These are phyloP conservation scores for Bostrychus sinensis DNA, from an alignment of 2,113 vertebrate genomes.

Conservation along the genomic window DNA sequence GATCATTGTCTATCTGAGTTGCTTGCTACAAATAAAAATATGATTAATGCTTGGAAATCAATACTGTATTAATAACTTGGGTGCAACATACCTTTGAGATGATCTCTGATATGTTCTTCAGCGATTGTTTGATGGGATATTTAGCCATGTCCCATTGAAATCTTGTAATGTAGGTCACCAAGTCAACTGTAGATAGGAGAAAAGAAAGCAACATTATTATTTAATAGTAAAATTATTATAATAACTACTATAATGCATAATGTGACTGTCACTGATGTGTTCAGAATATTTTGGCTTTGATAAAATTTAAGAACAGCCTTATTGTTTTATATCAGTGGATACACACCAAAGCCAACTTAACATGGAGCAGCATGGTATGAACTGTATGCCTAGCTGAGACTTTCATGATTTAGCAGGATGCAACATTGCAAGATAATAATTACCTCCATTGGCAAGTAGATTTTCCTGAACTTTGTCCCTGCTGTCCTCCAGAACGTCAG, in stretches of 20 bases:
- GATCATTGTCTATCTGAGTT: slow-evolving; percentile 96
- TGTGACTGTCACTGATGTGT: too few relatives aligned
- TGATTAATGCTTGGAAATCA: neutral
- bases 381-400: neutral
- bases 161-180: slow-evolving; percentile 96
- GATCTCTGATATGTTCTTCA: slow-evolving; percentile 99
- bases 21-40: slow-evolving; percentile 85
- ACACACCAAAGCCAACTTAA: too few relatives aligned
- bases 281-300: too few relatives aligned
- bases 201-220: neutral
- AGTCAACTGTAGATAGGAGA: slow-evolving; percentile 84
- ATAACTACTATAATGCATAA: too few relatives aligned
- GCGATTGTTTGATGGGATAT: slow-evolving; percentile 98
- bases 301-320: too few relatives aligned
- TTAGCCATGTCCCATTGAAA: slow-evolving; percentile 99
- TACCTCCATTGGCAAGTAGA: slow-evolving; percentile 96
- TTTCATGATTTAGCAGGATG: neutral
- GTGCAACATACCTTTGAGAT: slow-evolving; percentile 88
- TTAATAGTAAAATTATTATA: neutral
- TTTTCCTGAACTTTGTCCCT: slow-evolving; percentile 99
- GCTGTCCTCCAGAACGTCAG: slow-evolving; percentile 96
- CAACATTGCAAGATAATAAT: slow-evolving; percentile 21
- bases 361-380: too few relatives aligned
- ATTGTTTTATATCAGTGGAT: too few relatives aligned
- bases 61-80: neutral